Conservation (phyloP, 1,140 invertebrate genomes). For the Sitobion miscanthi region DNA sequence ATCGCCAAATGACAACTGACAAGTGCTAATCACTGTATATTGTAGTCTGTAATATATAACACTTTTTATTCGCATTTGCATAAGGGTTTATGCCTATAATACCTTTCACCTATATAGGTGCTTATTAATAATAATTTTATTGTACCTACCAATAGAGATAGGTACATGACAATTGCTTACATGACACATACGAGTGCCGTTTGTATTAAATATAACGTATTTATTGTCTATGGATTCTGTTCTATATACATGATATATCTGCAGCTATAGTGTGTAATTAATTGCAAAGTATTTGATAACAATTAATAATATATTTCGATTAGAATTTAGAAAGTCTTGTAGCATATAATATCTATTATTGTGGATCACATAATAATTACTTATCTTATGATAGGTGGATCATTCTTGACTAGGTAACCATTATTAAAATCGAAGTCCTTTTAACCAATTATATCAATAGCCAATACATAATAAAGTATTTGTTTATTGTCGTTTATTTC, state of each 20-base stretch:
- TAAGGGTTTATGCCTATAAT: background rate
- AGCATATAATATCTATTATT: background rate
- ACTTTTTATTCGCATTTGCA: background rate
- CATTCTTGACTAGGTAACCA: background rate
- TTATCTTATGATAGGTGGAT: background rate
- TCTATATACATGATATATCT: background rate
- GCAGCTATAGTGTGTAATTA: background rate
- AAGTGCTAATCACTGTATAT: background rate
- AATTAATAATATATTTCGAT: background rate
- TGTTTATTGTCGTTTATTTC: background rate
- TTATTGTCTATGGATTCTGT: background rate
- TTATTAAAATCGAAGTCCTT: background rate
- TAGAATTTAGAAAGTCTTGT: constrained; percentile 2
- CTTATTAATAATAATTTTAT: background rate
- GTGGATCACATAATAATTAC: background rate
- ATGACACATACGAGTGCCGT: background rate
- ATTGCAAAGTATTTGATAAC: background rate
- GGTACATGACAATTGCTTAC: background rate
- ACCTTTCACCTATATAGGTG: background rate
- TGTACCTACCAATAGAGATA: background rate
- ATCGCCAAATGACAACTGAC: background rate
- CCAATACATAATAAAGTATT: no score
- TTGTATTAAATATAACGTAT: background rate
- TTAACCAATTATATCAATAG: background rate
- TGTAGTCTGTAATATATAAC: background rate